phyloP scores from a whole-genome alignment of 2,797 vertebrate species.

The Psittacula echo region DNA sequence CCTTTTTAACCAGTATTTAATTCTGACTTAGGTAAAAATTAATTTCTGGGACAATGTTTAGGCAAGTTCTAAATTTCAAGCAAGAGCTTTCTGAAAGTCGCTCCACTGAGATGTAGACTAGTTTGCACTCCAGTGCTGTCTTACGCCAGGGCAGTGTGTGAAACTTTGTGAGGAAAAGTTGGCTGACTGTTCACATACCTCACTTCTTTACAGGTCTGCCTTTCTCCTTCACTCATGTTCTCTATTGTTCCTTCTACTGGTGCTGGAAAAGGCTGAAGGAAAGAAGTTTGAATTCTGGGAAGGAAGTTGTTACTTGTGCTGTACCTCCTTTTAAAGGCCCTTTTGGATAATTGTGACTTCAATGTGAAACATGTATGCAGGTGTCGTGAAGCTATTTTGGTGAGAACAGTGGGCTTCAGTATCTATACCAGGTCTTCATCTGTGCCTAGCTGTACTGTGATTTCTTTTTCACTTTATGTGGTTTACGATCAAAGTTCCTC shows the following conservation, averaged over 20 bases:
- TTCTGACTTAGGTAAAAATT: background rate
- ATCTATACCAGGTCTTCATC: background rate
- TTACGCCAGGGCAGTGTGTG: background rate
- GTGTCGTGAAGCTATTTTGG: background rate
- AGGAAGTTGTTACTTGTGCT: background rate
- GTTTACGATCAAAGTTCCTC: background rate
- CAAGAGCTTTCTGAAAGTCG: background rate
- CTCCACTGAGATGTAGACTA: background rate
- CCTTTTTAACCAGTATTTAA: background rate
- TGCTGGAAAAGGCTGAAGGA: slow-evolving; percentile 16
- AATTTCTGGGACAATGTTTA: background rate
- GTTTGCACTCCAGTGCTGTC: background rate
- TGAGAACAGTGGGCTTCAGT: background rate
- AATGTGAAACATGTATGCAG: background rate
- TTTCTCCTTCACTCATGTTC: background rate
- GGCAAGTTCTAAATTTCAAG: background rate
- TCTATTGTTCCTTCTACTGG: slow-evolving; percentile 4
- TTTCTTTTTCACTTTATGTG: background rate
- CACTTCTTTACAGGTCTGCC: background rate
- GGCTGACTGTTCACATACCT: background rate
- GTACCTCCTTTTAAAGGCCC: background rate
- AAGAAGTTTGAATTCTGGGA: slow-evolving; percentile 40
- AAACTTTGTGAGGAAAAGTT: background rate
- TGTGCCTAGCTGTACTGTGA: background rate
- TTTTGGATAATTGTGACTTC: background rate